Conservation (phyloP, 2,888 invertebrate genomes). For the Coenonympha arcania region DNA sequence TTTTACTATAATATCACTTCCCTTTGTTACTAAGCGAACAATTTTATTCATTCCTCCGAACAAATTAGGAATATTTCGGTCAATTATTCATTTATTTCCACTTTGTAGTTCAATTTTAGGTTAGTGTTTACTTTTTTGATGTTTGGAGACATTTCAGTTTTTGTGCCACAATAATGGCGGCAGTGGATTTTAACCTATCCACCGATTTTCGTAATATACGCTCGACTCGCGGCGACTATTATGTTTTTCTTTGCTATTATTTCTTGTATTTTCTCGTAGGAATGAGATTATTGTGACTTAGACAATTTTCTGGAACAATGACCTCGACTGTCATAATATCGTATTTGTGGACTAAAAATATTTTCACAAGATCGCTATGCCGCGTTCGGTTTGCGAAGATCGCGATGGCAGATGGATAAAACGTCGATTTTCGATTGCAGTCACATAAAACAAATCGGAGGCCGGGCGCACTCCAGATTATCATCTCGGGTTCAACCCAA, state of each 20-base stretch:
- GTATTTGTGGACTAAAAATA: constrained; percentile 67
- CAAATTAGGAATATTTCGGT: constrained; percentile 24
- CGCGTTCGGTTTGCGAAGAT: constrained; percentile 49
- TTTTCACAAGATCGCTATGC: constrained; percentile 62
- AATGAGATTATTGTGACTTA: constrained; percentile 52
- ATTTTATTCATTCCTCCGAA: constrained; percentile 27
- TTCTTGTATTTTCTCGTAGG: constrained; percentile 56
- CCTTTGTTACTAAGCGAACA: constrained; percentile 62
- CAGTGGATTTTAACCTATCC: constrained; percentile 71
- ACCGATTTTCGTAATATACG: constrained; percentile 50
- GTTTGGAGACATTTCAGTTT: constrained; percentile 71
- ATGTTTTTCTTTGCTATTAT: constrained; percentile 45
- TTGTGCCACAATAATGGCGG: constrained; percentile 73
- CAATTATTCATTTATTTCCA: constrained; percentile 25
- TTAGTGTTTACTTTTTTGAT: constrained; percentile 72
- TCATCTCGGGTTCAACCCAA: constrained; percentile 73
- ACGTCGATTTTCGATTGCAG: constrained; percentile 69
- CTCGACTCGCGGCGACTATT: constrained; percentile 31
- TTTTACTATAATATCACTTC: constrained; percentile 50
- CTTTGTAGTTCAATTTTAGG: constrained; percentile 37
- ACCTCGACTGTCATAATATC: constrained; percentile 67
- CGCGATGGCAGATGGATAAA: constrained; percentile 58
- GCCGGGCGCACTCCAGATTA: constrained; percentile 64
- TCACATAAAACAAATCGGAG: constrained; percentile 68
- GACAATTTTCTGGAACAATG: constrained; percentile 64